phyloP scores from a whole-genome alignment of 2,888 invertebrate genomes.

The Cryptocephalus primarius region DNA sequence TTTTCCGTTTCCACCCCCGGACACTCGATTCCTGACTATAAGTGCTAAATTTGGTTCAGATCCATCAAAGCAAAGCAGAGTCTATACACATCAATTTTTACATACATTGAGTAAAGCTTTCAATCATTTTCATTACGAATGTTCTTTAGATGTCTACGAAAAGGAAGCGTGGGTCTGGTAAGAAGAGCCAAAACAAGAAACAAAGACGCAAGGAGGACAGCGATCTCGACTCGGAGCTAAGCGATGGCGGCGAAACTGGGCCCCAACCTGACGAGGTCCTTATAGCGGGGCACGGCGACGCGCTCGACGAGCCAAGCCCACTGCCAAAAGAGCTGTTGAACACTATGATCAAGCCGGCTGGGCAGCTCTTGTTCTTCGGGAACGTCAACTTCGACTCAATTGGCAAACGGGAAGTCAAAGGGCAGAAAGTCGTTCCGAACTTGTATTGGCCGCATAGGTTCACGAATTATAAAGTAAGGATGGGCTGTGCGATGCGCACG shows the following conservation, averaged over 20 bases:
- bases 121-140: too few species aligned
- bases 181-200: conserved; percentile 28
- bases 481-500: too few species aligned
- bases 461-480: conserved; percentile 52
- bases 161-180: conserved; percentile 33
- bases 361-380: conserved; percentile 70
- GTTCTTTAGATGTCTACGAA: conserved; percentile 25
- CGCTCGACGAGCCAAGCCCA: conserved; percentile 47
- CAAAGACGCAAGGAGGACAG: conserved; percentile 34
- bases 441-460: conserved; percentile 77
- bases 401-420: conserved; percentile 68
- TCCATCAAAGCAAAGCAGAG: too few species aligned
- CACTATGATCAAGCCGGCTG: conserved; percentile 56
- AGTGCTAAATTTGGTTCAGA: too few species aligned
- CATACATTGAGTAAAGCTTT: too few species aligned
- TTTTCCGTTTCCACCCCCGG: too few species aligned
- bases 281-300: conserved; percentile 42
- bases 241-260: conserved; percentile 32
- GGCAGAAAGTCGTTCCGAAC: conserved; percentile 55
- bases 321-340: conserved; percentile 57
- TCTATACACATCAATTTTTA: too few species aligned
- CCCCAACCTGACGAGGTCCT: conserved; percentile 43
- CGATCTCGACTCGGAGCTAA: conserved; percentile 37
- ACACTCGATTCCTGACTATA: too few species aligned
- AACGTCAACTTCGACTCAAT: conserved; percentile 85